Conservation (phyloP, 2,888 invertebrate species). For the Cremastinae sp. region DNA sequence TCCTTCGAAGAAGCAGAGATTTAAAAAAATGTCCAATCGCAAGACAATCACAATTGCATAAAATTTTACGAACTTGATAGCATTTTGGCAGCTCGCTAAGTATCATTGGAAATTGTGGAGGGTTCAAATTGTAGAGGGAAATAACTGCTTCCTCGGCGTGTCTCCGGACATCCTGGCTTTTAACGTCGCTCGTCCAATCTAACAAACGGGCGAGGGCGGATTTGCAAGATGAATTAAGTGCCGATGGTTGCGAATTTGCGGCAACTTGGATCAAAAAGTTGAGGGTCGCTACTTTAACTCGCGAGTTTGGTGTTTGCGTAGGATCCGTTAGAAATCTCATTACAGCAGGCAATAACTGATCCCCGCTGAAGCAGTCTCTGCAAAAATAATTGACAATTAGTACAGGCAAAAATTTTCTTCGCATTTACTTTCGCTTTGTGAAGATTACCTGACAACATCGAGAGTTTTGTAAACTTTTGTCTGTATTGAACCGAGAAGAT, state of each 20-base stretch:
- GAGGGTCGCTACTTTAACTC: constrained; percentile 89
- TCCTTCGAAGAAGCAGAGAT: constrained; percentile 76
- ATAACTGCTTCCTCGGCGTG: constrained; percentile 87
- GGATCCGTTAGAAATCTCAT: constrained; percentile 92
- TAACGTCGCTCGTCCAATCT: constrained; percentile 85
- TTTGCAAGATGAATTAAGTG: constrained; percentile 73
- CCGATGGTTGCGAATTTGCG: constrained; percentile 83
- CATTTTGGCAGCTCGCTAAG: constrained; percentile 87
- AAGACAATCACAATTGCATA: background rate
- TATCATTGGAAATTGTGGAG: constrained; percentile 92
- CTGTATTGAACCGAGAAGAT: constrained; percentile 94
- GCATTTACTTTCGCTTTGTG: background rate
- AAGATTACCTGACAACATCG: constrained; percentile 86
- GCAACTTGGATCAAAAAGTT: constrained; percentile 86
- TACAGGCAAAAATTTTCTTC: background rate
- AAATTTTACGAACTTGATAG: constrained; percentile 80
- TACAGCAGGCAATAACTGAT: constrained; percentile 83
- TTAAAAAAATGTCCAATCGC: background rate
- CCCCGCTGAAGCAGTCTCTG: constrained; percentile 84
- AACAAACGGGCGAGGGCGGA: constrained; percentile 76
- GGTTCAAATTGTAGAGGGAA: constrained; percentile 94
- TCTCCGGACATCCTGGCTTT: constrained; percentile 86
- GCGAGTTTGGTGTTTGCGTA: constrained; percentile 94
- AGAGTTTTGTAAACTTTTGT: constrained; percentile 93
- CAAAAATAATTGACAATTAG: background rate